Evolutionary conservation across 2,888 invertebrate species (phyloP), one percentile per base, ranked within the genome.

Genomic region (Antheraea yamamai): DNA sequence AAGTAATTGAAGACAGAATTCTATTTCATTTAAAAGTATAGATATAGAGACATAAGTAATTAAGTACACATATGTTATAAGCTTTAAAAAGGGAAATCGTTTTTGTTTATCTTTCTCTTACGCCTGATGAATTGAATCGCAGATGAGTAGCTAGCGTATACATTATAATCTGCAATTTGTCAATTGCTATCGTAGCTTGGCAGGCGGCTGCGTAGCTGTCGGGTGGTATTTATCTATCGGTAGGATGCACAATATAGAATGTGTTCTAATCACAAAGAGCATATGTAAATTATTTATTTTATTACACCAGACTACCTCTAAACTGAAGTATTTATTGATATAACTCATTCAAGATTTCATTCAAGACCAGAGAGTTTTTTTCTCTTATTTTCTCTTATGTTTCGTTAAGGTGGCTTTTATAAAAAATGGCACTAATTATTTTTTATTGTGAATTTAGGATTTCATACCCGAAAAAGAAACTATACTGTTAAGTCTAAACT

Each of bases 121-220:
- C 61, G 10, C 23, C 61, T 61, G 30, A 30, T 30, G 4, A 26
- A 66, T 66, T 4, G 16, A 26, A 66, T 66, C 16, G 16, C 26
- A 66, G 64, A 66, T 30, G 61, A 61, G 23, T 66, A 66, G 4
- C 23, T 61, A 61, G 12, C 26, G 16, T 66, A 66, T 66, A 66
- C 26, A 30, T 66, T 30, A 16, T 66, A 66, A 66, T 14, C 26
- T 66, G 20, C 30, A 30, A 66, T 26, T 66, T 16, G 64, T 66
- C 64, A 66, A 14, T 66, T 66, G 30, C 30, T 66, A 30, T 26
- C 64, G 64, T 66, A 14, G 64, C 64, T 72, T 23, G 72, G 72
- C 52, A 72, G 23, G 52, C 23, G 72, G 52, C 72, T 52, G 47
- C 72, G 16, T n/a, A 47, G n/a, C 72, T 52, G 51, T 30, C 51